Conservation (phyloP, 2,888 invertebrate genomes). For the Lycaena phlaeas region DNA sequence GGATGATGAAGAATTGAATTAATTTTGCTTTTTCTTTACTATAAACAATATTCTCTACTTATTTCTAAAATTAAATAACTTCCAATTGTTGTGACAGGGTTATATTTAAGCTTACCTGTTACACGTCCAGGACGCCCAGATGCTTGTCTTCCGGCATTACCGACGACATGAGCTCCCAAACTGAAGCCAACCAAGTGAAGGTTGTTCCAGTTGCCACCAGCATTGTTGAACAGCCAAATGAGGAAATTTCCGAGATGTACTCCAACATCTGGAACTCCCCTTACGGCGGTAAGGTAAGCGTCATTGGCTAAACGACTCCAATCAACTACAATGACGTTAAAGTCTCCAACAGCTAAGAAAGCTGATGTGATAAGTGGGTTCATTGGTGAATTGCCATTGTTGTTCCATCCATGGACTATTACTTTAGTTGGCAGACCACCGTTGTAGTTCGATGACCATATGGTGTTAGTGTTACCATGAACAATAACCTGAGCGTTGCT, state of each 20-base stretch:
- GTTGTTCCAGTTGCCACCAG: conserved; percentile 45
- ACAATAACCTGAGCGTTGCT: conserved; percentile 27
- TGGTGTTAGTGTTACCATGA: conserved; percentile 27
- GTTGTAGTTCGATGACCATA: conserved; percentile 31
- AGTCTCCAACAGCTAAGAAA: conserved; percentile 26
- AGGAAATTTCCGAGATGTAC: conserved; percentile 42
- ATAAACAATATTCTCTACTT: too few relatives aligned
- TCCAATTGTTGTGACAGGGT: too few relatives aligned
- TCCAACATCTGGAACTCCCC: conserved; percentile 38
- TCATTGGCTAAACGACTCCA: conserved; percentile 36
- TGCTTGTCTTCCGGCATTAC: conserved; percentile 39
- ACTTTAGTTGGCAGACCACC: conserved; percentile 28
- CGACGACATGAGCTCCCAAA: conserved; percentile 54
- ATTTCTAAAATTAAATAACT: too few relatives aligned
- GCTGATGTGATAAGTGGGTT: conserved; percentile 31
- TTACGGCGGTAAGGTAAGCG: conserved; percentile 28
- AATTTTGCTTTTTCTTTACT: too few relatives aligned
- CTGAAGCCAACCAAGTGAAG: conserved; percentile 55
- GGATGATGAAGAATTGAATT: too few relatives aligned
- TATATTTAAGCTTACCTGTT: conserved; percentile 48
- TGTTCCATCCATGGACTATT: conserved; percentile 38
- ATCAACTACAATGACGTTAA: conserved; percentile 47
- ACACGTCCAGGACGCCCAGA: conserved; percentile 33
- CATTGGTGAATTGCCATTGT: conserved; percentile 26
- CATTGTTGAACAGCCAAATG: conserved; percentile 37